These are phyloP conservation scores for Drosophila biarmipes DNA, from an alignment of 1,140 invertebrate genomes.

Conservation along the genomic window DNA sequence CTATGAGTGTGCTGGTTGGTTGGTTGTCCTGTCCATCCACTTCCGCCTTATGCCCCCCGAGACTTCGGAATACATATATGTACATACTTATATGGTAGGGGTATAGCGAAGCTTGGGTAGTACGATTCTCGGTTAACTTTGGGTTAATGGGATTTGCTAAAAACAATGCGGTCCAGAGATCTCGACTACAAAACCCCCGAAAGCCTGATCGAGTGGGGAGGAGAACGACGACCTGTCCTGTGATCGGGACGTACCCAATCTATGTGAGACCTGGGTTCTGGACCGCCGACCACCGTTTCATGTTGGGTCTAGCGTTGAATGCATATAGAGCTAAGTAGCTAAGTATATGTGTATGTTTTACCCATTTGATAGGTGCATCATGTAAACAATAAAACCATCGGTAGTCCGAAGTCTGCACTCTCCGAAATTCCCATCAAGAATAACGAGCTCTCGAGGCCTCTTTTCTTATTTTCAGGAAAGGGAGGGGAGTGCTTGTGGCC, in stretches of 20 bases:
- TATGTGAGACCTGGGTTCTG: too few species aligned
- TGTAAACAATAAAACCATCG: constrained; percentile 22
- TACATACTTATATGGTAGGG: constrained; percentile 21
- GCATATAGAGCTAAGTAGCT: constrained; percentile 29
- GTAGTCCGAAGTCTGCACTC: constrained; percentile 25
- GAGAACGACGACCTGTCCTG: not conserved
- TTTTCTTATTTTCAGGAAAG: not conserved
- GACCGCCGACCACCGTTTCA: constrained; percentile 4
- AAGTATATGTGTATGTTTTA: constrained; percentile 2
- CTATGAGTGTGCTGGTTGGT: constrained; percentile 31
- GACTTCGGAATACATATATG: constrained; percentile 4
- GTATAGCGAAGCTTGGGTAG: constrained; percentile 17
- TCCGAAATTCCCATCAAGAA: constrained; percentile 6
- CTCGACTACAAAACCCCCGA: not conserved
- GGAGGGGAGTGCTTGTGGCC: constrained; percentile 1
- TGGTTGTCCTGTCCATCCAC: not conserved
- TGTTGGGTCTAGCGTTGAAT: constrained; percentile 27
- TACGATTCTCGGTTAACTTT: constrained; percentile 27
- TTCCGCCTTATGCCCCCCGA: not conserved
- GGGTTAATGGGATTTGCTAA: constrained; percentile 20
- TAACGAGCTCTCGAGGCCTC: constrained; percentile 1
- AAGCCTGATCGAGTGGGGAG: not conserved
- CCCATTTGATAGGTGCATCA: constrained; percentile 42
- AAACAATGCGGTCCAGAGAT: constrained; percentile 1
- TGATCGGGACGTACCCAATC: not conserved